Evolutionary conservation across 2,888 invertebrate genomes (phyloP), one percentile per base, ranked within the genome.

Genomic region (Drosophila longiperda): DNA sequence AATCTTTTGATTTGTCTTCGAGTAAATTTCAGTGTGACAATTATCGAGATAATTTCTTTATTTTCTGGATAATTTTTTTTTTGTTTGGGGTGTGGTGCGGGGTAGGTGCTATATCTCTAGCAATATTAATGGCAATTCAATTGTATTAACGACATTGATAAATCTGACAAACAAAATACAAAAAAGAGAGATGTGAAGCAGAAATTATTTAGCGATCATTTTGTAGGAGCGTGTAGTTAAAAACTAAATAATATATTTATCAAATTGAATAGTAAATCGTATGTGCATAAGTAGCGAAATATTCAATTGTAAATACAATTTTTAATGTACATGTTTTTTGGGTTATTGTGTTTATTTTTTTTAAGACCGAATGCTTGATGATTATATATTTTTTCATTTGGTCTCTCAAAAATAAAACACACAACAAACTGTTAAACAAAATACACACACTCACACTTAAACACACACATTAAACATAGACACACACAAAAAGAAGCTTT

Each of bases 101-200:
- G 45, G 34, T 32, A 38, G 76, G 33, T 55, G 52, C 66, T 65
- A 53, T 45, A 67, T 75, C 69, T 74, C 66, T 88, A 89, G 83
- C 90, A 84, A 89, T 89, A 90, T 75, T 87, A 87, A 79, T 71
- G 89, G 87, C 90, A 90, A 86, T 90, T 88, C 83, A 85, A 90
- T 88, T 87, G 87, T 89, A 86, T 77, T 80, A 86, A 89, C 82
- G 85, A 87, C 80, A 75, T 73, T 80, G 85, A 84, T 76, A 78
- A 83, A 79, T 86, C 83, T 80, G 83, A 88, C 69, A 45, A 70
- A 66, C 73, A 68, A 75, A 71, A 73, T 71, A 64, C 64, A 63
- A 72, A 50, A 42, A 50, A 11, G 15, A 12, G 9, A 62, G 11
- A 49, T 23, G 9, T 38, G 53, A 57, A 20, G 57, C 29, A 57